phyloP scores from a whole-genome alignment of 2,888 invertebrate species.

The Tenthredo mesomela region DNA sequence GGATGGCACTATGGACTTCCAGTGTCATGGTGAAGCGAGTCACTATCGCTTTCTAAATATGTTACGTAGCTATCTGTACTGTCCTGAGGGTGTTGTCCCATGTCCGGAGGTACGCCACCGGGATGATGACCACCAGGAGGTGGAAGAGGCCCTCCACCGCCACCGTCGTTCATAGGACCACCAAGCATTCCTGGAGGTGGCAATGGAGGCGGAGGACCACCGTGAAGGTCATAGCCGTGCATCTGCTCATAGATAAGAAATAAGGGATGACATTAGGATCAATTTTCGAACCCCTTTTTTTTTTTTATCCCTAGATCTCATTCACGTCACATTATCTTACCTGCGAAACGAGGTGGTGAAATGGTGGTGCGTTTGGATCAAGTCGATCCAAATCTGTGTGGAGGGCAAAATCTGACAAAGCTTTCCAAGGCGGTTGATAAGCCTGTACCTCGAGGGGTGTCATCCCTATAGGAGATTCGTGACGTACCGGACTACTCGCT shows the following conservation, averaged over 20 bases:
- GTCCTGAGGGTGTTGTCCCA: conserved; percentile 88
- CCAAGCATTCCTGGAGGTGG: conserved; percentile 74
- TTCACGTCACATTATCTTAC: no score
- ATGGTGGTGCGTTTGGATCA: conserved; percentile 93
- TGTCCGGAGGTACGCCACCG: conserved; percentile 77
- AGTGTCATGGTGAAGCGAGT: conserved; percentile 81
- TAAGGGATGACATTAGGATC: neutral
- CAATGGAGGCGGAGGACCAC: conserved; percentile 73
- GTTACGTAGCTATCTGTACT: conserved; percentile 95
- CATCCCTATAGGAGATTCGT: conserved; percentile 92
- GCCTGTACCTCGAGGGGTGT: conserved; percentile 94
- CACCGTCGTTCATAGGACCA: conserved; percentile 74
- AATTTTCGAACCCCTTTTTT: neutral
- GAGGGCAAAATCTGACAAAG: conserved; percentile 96
- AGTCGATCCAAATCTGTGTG: conserved; percentile 95
- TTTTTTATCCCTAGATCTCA: no score
- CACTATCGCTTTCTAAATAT: conserved; percentile 92
- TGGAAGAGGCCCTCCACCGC: conserved; percentile 70
- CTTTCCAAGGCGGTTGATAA: conserved; percentile 99
- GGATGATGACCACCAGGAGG: conserved; percentile 71
- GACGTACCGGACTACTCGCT: conserved; percentile 95
- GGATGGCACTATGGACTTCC: conserved; percentile 79
- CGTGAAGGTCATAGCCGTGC: conserved; percentile 91
- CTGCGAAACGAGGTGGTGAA: conserved; percentile 98
- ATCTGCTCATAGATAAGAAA: conserved; percentile 82